phyloP scores from a whole-genome alignment of 2,888 invertebrate genomes.

The Exocentrus adspersus region DNA sequence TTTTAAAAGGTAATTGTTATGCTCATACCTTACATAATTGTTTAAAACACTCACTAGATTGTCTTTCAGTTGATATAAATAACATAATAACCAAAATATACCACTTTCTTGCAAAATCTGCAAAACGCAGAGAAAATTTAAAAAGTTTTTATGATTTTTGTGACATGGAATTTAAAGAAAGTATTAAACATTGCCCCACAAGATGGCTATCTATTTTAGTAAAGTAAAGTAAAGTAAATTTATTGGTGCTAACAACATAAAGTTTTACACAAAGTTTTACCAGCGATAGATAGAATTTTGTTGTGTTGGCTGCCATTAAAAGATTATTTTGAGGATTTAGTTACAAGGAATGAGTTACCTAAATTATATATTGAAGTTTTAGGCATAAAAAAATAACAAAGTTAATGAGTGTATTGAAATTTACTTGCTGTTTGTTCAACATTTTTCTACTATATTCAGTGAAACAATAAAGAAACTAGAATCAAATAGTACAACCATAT shows the following conservation, averaged over 20 bases:
- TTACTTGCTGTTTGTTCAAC: background rate
- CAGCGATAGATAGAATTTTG: background rate
- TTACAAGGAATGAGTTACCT: no score
- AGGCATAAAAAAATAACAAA: background rate
- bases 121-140: background rate
- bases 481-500: background rate
- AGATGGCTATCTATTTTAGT: background rate
- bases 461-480: background rate
- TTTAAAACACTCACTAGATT: background rate
- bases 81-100: background rate
- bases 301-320: background rate
- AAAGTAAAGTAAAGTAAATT: no score
- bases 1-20: background rate
- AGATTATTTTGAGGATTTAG: background rate
- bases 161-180: background rate
- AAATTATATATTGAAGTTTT: no score
- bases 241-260: no score
- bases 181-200: background rate
- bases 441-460: background rate
- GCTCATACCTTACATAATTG: background rate
- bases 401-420: background rate
- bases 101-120: background rate
- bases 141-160: background rate
- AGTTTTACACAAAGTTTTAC: no score
- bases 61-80: background rate